Percentiles rank a stretch among this genome's conserved stretches.
Evolutionary conservation across 2,113 vertebrate genomes (phyloP).

Genomic region (Bungarus multicinctus): DNA sequence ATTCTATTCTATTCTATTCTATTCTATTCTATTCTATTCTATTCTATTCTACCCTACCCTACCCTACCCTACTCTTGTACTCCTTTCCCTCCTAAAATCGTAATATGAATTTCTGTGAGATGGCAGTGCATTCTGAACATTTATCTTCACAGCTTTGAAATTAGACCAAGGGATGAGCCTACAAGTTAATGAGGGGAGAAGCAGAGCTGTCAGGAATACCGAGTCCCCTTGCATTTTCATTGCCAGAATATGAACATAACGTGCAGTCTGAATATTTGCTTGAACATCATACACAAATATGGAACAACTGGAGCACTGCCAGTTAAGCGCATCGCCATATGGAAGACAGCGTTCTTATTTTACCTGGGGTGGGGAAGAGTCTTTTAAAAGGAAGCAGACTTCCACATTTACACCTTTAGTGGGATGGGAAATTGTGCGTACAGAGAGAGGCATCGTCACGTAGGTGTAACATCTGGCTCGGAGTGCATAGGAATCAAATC

Average conservation of each 20-base stretch:
- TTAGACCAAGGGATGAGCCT: neutral
- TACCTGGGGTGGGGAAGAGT: neutral
- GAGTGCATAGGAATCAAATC: neutral
- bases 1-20: no score
- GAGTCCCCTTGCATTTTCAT: neutral
- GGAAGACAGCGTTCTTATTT: neutral
- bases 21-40: no score
- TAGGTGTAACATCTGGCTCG: neutral
- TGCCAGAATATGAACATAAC: neutral
- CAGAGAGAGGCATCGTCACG: neutral
- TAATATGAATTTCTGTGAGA: neutral
- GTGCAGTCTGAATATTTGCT: neutral
- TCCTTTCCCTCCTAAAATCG: no score
- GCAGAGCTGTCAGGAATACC: neutral
- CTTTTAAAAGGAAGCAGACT: neutral
- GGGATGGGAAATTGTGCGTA: neutral
- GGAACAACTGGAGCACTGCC: neutral
- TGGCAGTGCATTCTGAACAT: neutral
- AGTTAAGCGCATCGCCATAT: neutral
- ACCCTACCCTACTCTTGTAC: no score
- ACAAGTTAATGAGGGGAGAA: neutral
- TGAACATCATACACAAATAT: neutral
- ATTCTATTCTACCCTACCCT: no score
- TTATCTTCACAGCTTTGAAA: neutral
- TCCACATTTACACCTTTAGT: neutral